Evolutionary conservation across 2,113 vertebrate genomes (phyloP).

Genomic region (Mystacornis crossleyi): DNA sequence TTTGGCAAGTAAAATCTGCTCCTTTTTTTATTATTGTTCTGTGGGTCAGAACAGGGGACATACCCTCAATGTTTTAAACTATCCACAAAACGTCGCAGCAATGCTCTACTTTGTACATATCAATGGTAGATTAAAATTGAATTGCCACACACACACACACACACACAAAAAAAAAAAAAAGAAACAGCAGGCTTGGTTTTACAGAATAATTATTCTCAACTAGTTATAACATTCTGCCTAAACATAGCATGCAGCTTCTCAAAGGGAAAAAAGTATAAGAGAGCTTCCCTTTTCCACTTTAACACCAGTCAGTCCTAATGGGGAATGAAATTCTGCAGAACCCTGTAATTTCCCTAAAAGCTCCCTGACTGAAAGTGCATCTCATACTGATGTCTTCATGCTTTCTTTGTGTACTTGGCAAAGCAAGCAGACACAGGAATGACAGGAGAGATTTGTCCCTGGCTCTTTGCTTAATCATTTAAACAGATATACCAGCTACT

Average conservation of each 20-base stretch:
- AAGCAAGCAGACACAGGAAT: conserved; percentile 51
- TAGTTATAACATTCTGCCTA: background rate
- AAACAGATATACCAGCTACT: conserved; percentile 21
- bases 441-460: conserved; percentile 40
- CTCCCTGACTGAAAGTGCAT: conserved; percentile 55
- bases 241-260: background rate
- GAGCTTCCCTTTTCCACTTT: conserved; percentile 54
- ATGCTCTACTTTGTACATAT: background rate
- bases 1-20: background rate
- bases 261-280: background rate
- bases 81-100: background rate
- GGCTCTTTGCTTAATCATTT: conserved; percentile 60
- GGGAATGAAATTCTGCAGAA: conserved; percentile 65
- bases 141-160: no score
- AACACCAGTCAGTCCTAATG: conserved; percentile 64
- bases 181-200: background rate
- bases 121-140: background rate
- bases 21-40: background rate
- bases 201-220: conserved; percentile 24
- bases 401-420: conserved; percentile 24
- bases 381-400: conserved; percentile 26
- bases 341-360: conserved; percentile 78
- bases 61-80: background rate
- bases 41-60: background rate
- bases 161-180: background rate